Evolutionary conservation across 2,113 vertebrate species (phyloP).

Genomic region (Pagrus major): DNA sequence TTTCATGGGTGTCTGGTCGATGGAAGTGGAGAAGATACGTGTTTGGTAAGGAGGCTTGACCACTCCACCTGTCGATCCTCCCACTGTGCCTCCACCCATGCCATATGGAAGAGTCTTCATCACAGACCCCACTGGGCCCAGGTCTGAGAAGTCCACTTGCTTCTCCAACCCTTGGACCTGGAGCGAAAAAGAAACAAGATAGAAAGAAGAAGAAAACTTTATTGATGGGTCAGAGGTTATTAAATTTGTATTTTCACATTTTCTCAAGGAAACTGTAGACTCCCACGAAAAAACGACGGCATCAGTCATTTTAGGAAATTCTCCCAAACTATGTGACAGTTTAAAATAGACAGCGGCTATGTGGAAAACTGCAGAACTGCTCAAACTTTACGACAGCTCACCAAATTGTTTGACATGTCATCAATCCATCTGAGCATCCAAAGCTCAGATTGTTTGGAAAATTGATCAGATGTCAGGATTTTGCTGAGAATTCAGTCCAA

Average conservation of each 20-base stretch:
- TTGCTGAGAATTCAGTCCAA: background rate
- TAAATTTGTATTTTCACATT: background rate
- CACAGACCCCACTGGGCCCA: conserved; percentile 81
- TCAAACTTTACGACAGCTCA: background rate
- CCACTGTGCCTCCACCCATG: conserved; percentile 70
- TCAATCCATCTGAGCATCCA: background rate
- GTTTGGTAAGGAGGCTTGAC: conserved; percentile 86
- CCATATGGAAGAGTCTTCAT: conserved; percentile 87
- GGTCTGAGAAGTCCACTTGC: conserved; percentile 89
- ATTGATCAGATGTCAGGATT: background rate
- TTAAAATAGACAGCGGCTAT: background rate
- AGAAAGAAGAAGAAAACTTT: conserved; percentile 4
- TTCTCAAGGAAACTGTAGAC: background rate
- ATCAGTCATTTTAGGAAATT: background rate
- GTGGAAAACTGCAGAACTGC: background rate
- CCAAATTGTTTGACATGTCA: background rate
- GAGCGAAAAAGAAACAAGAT: conserved; percentile 41
- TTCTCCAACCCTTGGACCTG: conserved; percentile 89
- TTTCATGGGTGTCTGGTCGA: conserved; percentile 84
- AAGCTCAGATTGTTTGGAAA: background rate
- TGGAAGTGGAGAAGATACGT: conserved; percentile 80
- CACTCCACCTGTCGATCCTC: conserved; percentile 64
- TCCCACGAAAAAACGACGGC: background rate
- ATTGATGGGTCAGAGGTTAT: background rate
- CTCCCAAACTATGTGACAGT: background rate